Base-by-base conservation (phyloP, 2,797 vertebrate genomes). In the Chaetophractus vellerosus region DNA sequence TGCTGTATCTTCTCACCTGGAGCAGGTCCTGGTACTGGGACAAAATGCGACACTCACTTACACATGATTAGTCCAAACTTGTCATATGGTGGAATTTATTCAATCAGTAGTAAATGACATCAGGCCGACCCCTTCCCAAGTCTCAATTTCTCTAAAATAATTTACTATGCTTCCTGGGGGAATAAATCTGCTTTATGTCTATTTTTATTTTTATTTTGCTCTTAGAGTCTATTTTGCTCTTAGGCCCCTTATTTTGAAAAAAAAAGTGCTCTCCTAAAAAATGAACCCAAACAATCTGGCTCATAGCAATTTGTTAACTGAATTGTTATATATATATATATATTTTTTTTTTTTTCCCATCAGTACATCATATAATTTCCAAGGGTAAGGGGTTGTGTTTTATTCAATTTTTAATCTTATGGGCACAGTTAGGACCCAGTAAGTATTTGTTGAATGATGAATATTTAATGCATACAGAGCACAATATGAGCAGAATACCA, bases 401-500 rank as follows among this genome's bases (percentile, higher is more conserved):
- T 84, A 55, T 86, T 90, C 76, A 91, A 82, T 52, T 76, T 81
- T 91, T 59, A 75, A 61, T 92, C 68, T 61, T 52, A 2, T 59
- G 45, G 36, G 23, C 48, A 36, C 19, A 21, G 26, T 63, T 31
- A 33, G n/a, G 48, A 23, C 19, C 61, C 87, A 83, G 57, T 38
- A 55, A 83, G 6, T 15, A 1, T 69, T 75, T 69, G 55, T 50
- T 72, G 19, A 72, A 83, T 52, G 16, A 69, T 71, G 5, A 95
- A 31, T 93, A 82, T 69, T 26, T 74, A 74, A 91, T 66, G 57
- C 74, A 66, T n/a, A 4, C 61, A 36, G 87, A 66, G 45, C 26
- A 59, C 36, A 59, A 66, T 50, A 10, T 63, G 52, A 88, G 52
- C 59, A 81, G 78, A 88, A 71, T 57, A 69, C 2, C 4, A 26